These are phyloP conservation scores for Condylura cristata DNA, from an alignment of 2,113 vertebrate species.

Conservation along the genomic window DNA sequence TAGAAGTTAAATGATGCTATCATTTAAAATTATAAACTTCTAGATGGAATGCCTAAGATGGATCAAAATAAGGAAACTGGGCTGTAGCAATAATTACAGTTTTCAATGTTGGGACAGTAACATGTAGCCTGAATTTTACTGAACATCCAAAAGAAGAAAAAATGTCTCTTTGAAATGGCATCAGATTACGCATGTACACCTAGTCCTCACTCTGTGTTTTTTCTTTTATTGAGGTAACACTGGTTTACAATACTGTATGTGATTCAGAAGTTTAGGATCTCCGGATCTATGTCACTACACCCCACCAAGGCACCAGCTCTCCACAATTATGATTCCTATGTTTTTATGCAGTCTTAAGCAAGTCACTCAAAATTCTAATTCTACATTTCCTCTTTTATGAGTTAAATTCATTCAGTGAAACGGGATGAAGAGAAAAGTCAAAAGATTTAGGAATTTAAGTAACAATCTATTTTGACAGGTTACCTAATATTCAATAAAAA, in stretches of 20 bases:
- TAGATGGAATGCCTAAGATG: not conserved
- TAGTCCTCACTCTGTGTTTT: not conserved
- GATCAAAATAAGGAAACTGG: not conserved
- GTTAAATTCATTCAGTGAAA: not conserved
- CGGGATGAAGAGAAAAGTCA: not conserved
- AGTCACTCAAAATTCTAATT: not conserved
- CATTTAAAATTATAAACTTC: not conserved
- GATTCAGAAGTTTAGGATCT: too few relatives aligned
- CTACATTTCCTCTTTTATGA: not conserved
- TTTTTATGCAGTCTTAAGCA: not conserved
- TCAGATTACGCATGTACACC: rapidly evolving
- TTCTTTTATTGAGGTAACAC: too few relatives aligned
- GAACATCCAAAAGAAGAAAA: not conserved
- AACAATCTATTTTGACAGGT: not conserved
- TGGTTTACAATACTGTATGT: too few relatives aligned
- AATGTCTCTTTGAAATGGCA: rapidly evolving
- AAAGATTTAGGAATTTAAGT: not conserved
- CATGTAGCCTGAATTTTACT: not conserved
- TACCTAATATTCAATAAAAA: not conserved
- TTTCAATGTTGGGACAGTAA: not conserved
- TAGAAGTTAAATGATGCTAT: not conserved
- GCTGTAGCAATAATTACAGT: rapidly evolving
- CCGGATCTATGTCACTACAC: too few relatives aligned
- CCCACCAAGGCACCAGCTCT: too few relatives aligned
- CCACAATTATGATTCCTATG: not conserved